These are phyloP conservation scores for Atrichornis clamosus DNA, from an alignment of 2,113 vertebrate genomes.

Conservation along the genomic window DNA sequence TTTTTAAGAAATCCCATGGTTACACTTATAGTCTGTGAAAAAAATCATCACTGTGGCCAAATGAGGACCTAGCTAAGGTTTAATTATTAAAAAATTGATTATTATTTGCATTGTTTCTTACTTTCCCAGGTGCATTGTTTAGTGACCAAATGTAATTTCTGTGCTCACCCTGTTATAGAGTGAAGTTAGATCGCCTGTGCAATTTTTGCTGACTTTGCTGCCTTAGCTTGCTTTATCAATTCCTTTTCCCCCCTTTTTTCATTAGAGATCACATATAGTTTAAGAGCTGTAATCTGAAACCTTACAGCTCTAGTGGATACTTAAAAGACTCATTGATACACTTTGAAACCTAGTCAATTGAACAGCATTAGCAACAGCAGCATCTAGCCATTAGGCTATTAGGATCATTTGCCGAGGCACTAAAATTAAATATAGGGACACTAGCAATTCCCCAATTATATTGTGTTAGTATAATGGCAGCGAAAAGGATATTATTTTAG, in stretches of 20 bases:
- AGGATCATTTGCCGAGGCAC: slow-evolving; percentile 60
- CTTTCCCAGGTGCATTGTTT: slow-evolving; percentile 59
- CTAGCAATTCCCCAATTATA: slow-evolving; percentile 61
- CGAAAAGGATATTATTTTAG: slow-evolving; percentile 59
- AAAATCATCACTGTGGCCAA: slow-evolving; percentile 45
- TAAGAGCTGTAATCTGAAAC: slow-evolving; percentile 61
- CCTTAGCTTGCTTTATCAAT: slow-evolving; percentile 46
- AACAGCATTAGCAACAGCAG: slow-evolving; percentile 49
- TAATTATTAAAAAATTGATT: slow-evolving; percentile 73
- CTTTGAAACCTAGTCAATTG: slow-evolving; percentile 63
- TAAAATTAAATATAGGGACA: slow-evolving; percentile 68
- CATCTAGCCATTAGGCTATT: slow-evolving; percentile 55
- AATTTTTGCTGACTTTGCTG: slow-evolving; percentile 65
- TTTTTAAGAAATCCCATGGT: slow-evolving; percentile 59
- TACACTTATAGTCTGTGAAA: slow-evolving; percentile 39
- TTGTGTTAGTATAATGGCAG: slow-evolving; percentile 63
- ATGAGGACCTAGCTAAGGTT: slow-evolving; percentile 57
- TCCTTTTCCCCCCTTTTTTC: not conserved
- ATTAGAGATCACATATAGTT: slow-evolving; percentile 58
- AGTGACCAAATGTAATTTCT: slow-evolving; percentile 57
- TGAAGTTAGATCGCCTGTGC: slow-evolving; percentile 2
- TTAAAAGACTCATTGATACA: slow-evolving; percentile 61
- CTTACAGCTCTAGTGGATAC: slow-evolving; percentile 50
- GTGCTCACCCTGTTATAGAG: slow-evolving; percentile 14
- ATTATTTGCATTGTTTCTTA: slow-evolving; percentile 65